Evolutionary conservation across 1,140 invertebrate genomes (phyloP), one percentile per base, ranked within the genome.

Genomic region (Drusus annulatus): DNA sequence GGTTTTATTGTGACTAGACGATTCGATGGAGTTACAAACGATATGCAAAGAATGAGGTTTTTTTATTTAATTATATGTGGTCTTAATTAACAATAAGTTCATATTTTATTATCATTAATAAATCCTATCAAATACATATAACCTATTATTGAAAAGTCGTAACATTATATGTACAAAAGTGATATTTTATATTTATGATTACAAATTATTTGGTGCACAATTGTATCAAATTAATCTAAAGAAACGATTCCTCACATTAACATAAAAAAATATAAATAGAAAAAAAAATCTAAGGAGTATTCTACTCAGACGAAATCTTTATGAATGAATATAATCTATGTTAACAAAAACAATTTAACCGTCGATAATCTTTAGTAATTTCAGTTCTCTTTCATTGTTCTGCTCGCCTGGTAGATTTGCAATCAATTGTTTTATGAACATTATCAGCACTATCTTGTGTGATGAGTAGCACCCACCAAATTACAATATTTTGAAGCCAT

Each of bases 1-100:
- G 82, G 82, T 83, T 83, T 83, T 81, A 84, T 84, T 84, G 79
- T 84, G 83, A 84, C 83, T 84, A 84, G 83, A 84, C 80, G 83
- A 84, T 81, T 84, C 80, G 80, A 80, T 84, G 83, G 79, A 84
- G 83, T 84, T 84, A 84, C 83, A 84, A 84, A 84, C 83, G 83
- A 84, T 84, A 84, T 84, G 83, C 83, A 81, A 81, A 84, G 77
- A 81, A 81, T 81, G 80, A 81, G 82, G 80, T 83, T 83, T 81
- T 69, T 73, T 77, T 75, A 63, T 76, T 83, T 74, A 78, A 54
- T 45, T 45, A 45, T 45, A 69, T 74, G 65, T 80, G 78, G 78
- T 80, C 79, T 80, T 78, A 78, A 78, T 78, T 80, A 78, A 63
- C 62, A 71, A 71, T 78, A 83, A 83, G 69, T 83, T 80, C 81